Evolutionary conservation across 2,113 vertebrate genomes (phyloP).

Genomic region (Pomatostomus ruficeps): DNA sequence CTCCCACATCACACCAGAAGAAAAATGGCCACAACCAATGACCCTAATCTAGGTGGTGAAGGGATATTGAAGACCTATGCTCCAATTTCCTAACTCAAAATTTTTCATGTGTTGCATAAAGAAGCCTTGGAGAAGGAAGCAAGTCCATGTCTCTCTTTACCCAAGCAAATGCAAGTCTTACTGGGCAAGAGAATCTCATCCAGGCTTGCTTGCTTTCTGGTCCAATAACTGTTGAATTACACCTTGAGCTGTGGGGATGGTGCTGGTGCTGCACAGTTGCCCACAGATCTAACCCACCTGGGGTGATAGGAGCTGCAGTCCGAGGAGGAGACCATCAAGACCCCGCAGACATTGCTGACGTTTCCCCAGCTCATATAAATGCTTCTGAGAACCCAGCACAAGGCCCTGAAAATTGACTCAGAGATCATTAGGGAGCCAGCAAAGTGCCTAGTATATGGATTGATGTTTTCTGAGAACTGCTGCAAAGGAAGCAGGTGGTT

Average conservation of each 20-base stretch:
- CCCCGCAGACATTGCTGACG: background rate
- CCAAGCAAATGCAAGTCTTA: background rate
- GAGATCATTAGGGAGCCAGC: conserved; percentile 20
- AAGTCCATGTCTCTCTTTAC: background rate
- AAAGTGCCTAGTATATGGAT: conserved; percentile 1
- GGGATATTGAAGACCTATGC: background rate
- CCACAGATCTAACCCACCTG: background rate
- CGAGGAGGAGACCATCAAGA: background rate
- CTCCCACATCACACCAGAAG: background rate
- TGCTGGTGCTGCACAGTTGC: background rate
- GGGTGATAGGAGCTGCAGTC: background rate
- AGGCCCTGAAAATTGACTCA: conserved; percentile 7
- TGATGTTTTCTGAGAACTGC: conserved; percentile 46
- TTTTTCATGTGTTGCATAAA: background rate
- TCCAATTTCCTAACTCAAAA: background rate
- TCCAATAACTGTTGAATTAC: background rate
- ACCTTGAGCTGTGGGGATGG: background rate
- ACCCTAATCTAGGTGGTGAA: background rate
- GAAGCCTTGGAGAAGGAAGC: background rate
- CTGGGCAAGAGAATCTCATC: fast-evolving
- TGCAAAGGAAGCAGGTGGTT: conserved; percentile 4
- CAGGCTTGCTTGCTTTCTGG: background rate
- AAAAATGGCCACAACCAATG: background rate
- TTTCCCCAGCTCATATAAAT: background rate
- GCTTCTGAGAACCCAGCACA: background rate